A percentile compares a stretch with the other conserved stretches of the same genome.
Evolutionary conservation across 2,797 vertebrate genomes (phyloP).

Genomic region (Phataginus tricuspis): DNA sequence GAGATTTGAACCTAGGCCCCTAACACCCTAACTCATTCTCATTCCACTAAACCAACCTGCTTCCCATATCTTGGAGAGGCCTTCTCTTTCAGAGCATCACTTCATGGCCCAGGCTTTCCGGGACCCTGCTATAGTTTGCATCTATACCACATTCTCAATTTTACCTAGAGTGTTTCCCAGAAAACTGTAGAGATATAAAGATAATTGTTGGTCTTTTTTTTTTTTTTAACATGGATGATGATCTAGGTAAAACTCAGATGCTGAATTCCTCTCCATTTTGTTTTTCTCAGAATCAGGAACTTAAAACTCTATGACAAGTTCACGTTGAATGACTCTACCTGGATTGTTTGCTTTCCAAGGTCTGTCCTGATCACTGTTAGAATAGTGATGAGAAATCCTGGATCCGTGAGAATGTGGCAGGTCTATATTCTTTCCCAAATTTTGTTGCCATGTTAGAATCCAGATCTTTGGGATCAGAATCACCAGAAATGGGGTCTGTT

Average conservation of each 20-base stretch:
- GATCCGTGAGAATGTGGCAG: not conserved
- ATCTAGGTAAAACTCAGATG: not conserved
- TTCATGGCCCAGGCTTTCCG: not conserved
- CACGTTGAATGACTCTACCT: not conserved
- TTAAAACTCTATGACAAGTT: not conserved
- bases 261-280: not conserved
- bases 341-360: not conserved
- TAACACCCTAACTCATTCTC: not conserved
- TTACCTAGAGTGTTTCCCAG: not conserved
- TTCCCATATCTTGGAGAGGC: not conserved
- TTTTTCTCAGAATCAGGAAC: not conserved
- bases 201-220: not conserved
- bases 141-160: not conserved
- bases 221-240: not conserved
- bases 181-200: not conserved
- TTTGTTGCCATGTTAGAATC: not conserved
- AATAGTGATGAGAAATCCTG: not conserved
- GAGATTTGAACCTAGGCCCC: not conserved
- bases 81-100: not conserved
- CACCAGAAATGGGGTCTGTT: not conserved
- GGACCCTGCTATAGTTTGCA: not conserved
- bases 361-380: not conserved
- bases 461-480: not conserved
- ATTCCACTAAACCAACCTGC: not conserved
- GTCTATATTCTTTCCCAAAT: not conserved